Conservation (phyloP, 2,113 vertebrate species). For the Ailuropoda melanoleuca region DNA sequence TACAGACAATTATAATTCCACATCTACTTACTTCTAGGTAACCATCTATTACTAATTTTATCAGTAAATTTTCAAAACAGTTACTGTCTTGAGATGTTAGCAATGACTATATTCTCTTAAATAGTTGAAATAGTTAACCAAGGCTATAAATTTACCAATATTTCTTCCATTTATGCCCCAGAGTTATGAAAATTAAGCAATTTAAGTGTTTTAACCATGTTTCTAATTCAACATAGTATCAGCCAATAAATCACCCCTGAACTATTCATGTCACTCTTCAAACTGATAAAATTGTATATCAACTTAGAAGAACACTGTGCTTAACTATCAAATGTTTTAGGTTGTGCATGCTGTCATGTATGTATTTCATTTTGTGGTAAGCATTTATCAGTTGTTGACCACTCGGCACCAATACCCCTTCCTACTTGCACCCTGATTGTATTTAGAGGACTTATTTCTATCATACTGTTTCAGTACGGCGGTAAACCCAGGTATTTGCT, state of each 20-base stretch:
- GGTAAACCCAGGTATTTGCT: background rate
- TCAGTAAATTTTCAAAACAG: conserved; percentile 9
- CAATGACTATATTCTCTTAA: conserved; percentile 30
- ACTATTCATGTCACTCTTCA: background rate
- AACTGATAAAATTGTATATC: background rate
- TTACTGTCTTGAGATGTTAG: background rate
- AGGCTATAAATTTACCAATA: conserved; percentile 12
- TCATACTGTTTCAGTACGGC: background rate
- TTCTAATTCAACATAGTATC: background rate
- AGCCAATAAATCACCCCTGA: background rate
- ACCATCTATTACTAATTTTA: background rate
- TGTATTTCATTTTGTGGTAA: background rate
- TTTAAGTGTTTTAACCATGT: background rate
- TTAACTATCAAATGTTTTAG: background rate
- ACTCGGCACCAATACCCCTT: background rate
- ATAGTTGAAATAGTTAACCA: conserved; percentile 47
- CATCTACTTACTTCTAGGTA: background rate
- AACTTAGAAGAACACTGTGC: background rate
- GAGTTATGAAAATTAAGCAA: background rate
- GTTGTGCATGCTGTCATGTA: background rate
- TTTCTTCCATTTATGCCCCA: conserved; percentile 6
- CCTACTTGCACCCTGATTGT: background rate
- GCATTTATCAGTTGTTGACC: background rate
- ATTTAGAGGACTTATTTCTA: background rate
- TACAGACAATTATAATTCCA: background rate